Evolutionary conservation across 2,888 invertebrate genomes (phyloP).

Genomic region (Schizotus pectinicornis): DNA sequence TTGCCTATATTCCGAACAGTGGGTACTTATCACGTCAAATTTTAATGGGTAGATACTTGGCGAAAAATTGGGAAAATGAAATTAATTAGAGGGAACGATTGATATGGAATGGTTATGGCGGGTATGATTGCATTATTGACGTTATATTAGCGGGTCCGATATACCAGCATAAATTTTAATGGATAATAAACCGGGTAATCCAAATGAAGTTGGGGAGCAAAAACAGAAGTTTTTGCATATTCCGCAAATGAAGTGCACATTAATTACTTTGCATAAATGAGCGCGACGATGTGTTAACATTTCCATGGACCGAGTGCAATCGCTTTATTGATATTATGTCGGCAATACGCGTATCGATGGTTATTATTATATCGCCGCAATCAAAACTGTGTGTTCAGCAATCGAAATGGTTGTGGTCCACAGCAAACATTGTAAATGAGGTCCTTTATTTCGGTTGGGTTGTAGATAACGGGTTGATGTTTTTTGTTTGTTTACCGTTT

Average conservation of each 20-base stretch:
- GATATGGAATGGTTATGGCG: conserved; percentile 2
- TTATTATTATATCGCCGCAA: conserved; percentile 33
- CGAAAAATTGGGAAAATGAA: too few relatives aligned
- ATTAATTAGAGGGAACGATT: too few relatives aligned
- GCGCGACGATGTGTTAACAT: conserved; percentile 31
- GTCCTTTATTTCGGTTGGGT: background rate
- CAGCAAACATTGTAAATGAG: conserved; percentile 28
- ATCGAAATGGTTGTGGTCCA: conserved; percentile 29
- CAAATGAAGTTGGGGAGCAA: conserved; percentile 31
- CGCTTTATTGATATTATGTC: conserved; percentile 38
- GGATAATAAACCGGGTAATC: conserved; percentile 39
- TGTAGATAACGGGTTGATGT: too few relatives aligned
- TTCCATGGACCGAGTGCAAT: conserved; percentile 34
- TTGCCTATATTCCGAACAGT: too few relatives aligned
- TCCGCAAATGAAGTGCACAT: conserved; percentile 30
- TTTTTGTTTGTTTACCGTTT: too few relatives aligned
- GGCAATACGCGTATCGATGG: conserved; percentile 28
- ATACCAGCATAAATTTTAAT: conserved; percentile 39
- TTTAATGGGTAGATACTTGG: background rate
- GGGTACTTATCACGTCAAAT: background rate
- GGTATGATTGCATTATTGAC: conserved; percentile 16
- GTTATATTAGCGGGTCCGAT: conserved; percentile 33
- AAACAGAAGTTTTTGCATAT: conserved; percentile 31
- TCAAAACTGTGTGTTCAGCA: conserved; percentile 38
- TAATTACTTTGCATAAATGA: conserved; percentile 36